Base-by-base conservation (phyloP, 35 echinoderm and acorn worm genomes). In the Patiria miniata region DNA sequence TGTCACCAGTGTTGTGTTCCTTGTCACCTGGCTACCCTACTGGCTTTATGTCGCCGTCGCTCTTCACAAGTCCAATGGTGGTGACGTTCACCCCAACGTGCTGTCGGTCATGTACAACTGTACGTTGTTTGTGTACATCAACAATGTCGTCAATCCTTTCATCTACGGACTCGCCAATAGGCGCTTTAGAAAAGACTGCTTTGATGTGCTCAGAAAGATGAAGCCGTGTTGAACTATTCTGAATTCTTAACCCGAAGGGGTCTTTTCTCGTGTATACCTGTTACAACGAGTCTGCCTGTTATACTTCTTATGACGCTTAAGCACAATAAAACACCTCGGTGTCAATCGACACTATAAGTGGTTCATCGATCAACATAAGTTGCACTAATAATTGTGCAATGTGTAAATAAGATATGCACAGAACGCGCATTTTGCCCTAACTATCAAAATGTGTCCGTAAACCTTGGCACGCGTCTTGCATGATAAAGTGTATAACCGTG, bases 1-100 rank as follows among this genome's bases (percentile, higher is more conserved):
- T 16, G 36, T 84, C 7, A 84, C 82, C 10, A 84, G 32, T 19
- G 9, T 84, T 2, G 82, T 84, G 8, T 84, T 84, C 56, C 57
- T 84, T 7, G 16, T 84, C 14, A 84, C 82, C 19, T 84, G 82
- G 82, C 36, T 84, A 10, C 56, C 82, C 9, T 36, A 36, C 15
- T 73, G 65, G 65, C 65, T 73, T 23, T 36, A 73, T 73, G 65
- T 73, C 34, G 61, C 30, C 34, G 29, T 69, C 34, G 23, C 28
- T 1, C 61, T 69, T 69, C 23, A 26, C 65, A 73, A 73, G 65
- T 34, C 1, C 26, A 16, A 73, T 34, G 30, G 65, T 30, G 65
- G 19, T 22, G 65, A 73, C 34, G 29, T 73, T 7, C 2, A 73
- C 26, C 19, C 2, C 26, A 73, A 36, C 15, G 29, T 73, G 21